phyloP scores from a whole-genome alignment of 2,888 invertebrate genomes.

The Dryadula phaetusa region DNA sequence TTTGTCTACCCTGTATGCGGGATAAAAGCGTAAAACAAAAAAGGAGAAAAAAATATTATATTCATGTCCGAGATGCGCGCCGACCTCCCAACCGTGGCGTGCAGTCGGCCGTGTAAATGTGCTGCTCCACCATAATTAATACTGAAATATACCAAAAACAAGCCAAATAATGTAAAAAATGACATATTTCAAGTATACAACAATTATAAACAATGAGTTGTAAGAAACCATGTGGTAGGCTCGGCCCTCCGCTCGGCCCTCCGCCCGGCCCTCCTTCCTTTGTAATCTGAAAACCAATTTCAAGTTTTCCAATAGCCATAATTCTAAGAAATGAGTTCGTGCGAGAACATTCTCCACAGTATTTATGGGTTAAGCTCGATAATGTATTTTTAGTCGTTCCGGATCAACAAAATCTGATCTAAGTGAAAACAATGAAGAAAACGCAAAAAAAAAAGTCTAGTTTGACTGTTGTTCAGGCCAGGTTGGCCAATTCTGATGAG shows the following conservation, averaged over 20 bases:
- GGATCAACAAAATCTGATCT: neutral
- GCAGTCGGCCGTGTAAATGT: too few species aligned
- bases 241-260: too few species aligned
- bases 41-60: too few species aligned
- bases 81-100: too few species aligned
- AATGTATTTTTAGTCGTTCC: neutral
- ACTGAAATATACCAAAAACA: neutral
- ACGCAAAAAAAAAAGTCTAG: neutral
- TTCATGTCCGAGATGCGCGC: too few species aligned
- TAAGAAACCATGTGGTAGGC: neutral
- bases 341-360: neutral
- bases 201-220: conserved; percentile 8
- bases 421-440: neutral
- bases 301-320: conserved; percentile 28
- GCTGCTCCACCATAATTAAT: neutral
- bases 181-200: neutral
- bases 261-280: conserved; percentile 6
- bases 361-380: conserved; percentile 3
- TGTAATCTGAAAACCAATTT: conserved; percentile 30
- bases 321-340: conserved; percentile 19
- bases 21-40: too few species aligned
- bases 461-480: too few species aligned
- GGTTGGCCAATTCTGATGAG: too few species aligned
- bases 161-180: neutral
- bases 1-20: too few species aligned